Evolutionary conservation across 2,797 vertebrate species (phyloP), one percentile per base, ranked within the genome.

Genomic region (Sebastes nivosus): DNA sequence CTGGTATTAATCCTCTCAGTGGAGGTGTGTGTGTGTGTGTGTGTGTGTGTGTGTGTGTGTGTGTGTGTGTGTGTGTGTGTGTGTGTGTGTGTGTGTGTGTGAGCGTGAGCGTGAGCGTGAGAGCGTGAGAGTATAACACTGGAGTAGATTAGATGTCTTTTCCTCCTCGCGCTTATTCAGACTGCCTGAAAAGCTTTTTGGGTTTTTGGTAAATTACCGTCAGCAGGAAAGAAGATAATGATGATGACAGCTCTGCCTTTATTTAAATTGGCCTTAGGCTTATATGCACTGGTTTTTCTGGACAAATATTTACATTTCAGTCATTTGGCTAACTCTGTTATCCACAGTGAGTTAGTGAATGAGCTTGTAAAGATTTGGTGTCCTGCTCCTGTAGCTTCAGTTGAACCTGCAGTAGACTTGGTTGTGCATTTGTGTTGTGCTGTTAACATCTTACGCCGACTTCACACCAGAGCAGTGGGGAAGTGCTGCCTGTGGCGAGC

Each of bases 131-230:
- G n/a, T n/a, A n/a, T n/a, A 2, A n/a, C n/a, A n/a, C 38, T 65
- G 30, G 16, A 73, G 72, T 30, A 69, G 75, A 89, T 85, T 75
- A 70, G 67, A 67, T 22, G 34, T 79, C 74, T 81, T 71, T 18
- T 80, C 30, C 72, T 73, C 61, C 38, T 78, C 25, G 25, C 34
- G 52, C 67, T 80, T 64, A 77, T 84, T 89, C 52, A 75, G 30
- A 68, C 71, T 46, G 67, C 55, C 61, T 80, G 22, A 72, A 72
- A 80, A 77, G 77, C 67, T 78, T 72, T 46, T 58, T 57, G 27
- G 63, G 60, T 24, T 83, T 85, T 87, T 72, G 42, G 67, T 71
- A 80, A 78, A 82, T 75, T 80, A 52, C 86, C 65, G 20, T 88
- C 78, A 80, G 73, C 71, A 77, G 81, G 69, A 79, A 68, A 46